Conservation (phyloP, 2,113 vertebrate genomes). For the Paradisaea rubra region DNA sequence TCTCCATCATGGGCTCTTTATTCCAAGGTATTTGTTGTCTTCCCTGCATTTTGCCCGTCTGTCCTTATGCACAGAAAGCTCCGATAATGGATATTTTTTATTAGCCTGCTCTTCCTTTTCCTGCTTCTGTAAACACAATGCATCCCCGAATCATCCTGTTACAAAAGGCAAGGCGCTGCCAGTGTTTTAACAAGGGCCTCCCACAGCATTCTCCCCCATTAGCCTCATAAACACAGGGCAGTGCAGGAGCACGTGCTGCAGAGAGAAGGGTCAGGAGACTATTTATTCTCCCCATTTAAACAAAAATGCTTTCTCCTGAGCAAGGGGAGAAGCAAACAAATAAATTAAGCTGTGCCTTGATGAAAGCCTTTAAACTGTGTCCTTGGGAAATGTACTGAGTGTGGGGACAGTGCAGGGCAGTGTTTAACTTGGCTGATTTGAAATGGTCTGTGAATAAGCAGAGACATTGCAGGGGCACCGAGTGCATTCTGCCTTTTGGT, state of each 20-base stretch:
- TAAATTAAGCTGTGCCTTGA: constrained; percentile 56
- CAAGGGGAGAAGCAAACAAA: constrained; percentile 53
- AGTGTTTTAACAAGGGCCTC: constrained; percentile 40
- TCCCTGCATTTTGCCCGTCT: constrained; percentile 25
- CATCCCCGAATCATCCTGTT: neutral
- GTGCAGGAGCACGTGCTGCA: neutral
- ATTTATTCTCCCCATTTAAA: constrained; percentile 55
- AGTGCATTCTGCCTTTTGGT: neutral
- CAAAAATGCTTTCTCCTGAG: constrained; percentile 56
- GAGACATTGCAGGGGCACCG: neutral
- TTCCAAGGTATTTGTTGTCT: constrained; percentile 43
- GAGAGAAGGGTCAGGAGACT: constrained; percentile 46
- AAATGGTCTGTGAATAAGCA: constrained; percentile 2
- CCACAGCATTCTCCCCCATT: constrained; percentile 39
- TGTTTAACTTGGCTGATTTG: constrained; percentile 57
- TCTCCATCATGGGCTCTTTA: constrained; percentile 48
- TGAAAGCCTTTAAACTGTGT: constrained; percentile 47
- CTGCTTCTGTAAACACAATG: constrained; percentile 6
- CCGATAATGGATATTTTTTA: constrained; percentile 44
- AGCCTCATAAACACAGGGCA: constrained; percentile 49
- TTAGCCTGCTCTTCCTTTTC: constrained; percentile 36
- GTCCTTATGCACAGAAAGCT: constrained; percentile 13
- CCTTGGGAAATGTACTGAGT: constrained; percentile 43
- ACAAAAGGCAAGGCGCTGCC: neutral
- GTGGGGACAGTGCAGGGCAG: constrained; percentile 3